These are phyloP conservation scores for Gymnobelideus leadbeateri DNA, from an alignment of 2,113 vertebrate genomes.

Conservation along the genomic window DNA sequence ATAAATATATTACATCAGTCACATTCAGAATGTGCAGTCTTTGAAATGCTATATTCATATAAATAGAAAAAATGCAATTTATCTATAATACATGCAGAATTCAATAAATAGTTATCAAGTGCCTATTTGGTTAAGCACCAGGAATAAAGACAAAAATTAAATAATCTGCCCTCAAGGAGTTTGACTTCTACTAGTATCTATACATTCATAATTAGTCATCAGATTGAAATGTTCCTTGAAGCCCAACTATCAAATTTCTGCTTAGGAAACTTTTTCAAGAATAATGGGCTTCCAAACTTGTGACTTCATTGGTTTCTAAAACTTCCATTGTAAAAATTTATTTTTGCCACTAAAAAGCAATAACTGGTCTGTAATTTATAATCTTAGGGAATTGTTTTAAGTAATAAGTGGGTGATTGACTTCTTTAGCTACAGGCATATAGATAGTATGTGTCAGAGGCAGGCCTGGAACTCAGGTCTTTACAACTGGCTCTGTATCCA, in stretches of 20 bases:
- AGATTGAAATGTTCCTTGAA: not conserved
- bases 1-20: not conserved
- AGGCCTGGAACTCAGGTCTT: too few relatives aligned
- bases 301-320: not conserved
- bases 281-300: not conserved
- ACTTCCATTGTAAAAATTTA: not conserved
- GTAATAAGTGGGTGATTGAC: not conserved
- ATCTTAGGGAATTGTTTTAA: not conserved
- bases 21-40: not conserved
- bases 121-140: not conserved
- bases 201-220: not conserved
- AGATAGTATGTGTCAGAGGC: too few relatives aligned
- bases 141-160: not conserved
- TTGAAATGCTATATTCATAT: slow-evolving; percentile 11
- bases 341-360: not conserved
- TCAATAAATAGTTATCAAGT: not conserved
- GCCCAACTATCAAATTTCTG: not conserved
- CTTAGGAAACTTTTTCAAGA: not conserved
- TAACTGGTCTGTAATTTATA: not conserved
- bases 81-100: too few relatives aligned
- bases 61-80: not conserved
- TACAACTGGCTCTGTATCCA: too few relatives aligned
- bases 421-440: not conserved
- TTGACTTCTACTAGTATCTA: not conserved
- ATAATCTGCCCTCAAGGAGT: not conserved